Conservation (phyloP, 2,113 vertebrate species). For the Ictalurus punctatus region DNA sequence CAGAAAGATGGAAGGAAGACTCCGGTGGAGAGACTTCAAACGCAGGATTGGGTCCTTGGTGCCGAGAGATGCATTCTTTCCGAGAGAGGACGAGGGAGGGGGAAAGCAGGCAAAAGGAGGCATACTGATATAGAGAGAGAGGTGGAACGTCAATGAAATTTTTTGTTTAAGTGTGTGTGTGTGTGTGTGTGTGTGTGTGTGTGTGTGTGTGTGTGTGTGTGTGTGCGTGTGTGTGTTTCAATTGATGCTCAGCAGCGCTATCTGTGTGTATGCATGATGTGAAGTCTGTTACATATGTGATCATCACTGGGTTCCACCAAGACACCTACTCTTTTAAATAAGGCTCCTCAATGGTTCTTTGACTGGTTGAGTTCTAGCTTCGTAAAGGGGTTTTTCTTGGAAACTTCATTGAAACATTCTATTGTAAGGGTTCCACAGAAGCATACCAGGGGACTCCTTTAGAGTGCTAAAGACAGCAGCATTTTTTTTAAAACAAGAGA, state of each 20-base stretch:
- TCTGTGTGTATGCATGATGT: not conserved
- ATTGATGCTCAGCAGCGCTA: not conserved
- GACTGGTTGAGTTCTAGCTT: not conserved
- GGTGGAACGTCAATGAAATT: constrained; percentile 41
- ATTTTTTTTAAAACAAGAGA: not conserved
- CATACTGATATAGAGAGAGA: constrained; percentile 19
- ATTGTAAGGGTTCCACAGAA: not conserved
- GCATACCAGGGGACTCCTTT: not conserved
- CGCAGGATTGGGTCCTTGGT: constrained; percentile 65
- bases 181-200: not conserved
- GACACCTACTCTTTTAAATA: not conserved
- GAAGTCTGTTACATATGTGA: not conserved
- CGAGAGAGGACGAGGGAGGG: constrained; percentile 28
- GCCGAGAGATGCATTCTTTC: constrained; percentile 73
- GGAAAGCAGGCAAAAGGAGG: constrained; percentile 34
- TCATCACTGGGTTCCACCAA: not conserved
- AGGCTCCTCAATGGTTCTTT: not conserved
- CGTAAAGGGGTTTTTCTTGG: not conserved
- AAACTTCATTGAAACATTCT: not conserved
- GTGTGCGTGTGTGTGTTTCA: constrained; percentile 42
- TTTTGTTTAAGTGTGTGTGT: not conserved
- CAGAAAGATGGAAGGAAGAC: constrained; percentile 60
- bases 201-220: constrained; percentile 35
- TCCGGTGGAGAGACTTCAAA: constrained; percentile 68
- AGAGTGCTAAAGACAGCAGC: not conserved